Conservation (phyloP, 2,797 vertebrate genomes). For the Amazona finschi region DNA sequence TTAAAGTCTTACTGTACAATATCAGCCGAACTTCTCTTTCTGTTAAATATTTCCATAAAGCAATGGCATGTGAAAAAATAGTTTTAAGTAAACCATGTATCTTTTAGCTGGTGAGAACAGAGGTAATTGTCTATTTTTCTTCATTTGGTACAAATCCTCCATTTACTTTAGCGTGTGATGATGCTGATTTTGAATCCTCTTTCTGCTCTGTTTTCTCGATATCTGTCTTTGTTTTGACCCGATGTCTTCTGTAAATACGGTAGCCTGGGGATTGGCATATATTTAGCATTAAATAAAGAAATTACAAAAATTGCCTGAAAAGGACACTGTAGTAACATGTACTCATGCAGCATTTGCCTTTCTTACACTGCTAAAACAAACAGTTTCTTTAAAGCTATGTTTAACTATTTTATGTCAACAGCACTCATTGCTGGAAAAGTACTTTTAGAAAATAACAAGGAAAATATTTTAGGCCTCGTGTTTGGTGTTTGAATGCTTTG, state of each 20-base stretch:
- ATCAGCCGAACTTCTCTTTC: neutral
- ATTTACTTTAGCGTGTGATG: constrained; percentile 42
- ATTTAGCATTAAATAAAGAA: neutral
- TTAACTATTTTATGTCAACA: neutral
- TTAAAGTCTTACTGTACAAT: neutral
- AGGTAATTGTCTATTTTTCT: neutral
- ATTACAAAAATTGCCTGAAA: neutral
- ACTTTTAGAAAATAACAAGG: neutral
- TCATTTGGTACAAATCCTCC: constrained; percentile 67
- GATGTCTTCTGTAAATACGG: constrained; percentile 55
- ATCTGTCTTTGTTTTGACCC: constrained; percentile 31
- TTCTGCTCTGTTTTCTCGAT: neutral
- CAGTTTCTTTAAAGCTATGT: neutral
- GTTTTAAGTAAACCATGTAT: neutral
- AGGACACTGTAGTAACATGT: neutral
- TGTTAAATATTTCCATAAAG: constrained; percentile 19
- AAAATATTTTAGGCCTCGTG: neutral
- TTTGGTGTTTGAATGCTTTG: neutral
- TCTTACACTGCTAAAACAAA: neutral
- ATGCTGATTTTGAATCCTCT: neutral
- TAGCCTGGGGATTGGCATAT: constrained; percentile 69
- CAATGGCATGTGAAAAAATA: neutral
- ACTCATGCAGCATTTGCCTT: neutral
- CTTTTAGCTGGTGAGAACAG: neutral
- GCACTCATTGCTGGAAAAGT: neutral